Evolutionary conservation across 64 coral and sea anemone species (phyloP), one percentile per base, ranked within the genome.

Genomic region (Dendrophyllia cribrosa): DNA sequence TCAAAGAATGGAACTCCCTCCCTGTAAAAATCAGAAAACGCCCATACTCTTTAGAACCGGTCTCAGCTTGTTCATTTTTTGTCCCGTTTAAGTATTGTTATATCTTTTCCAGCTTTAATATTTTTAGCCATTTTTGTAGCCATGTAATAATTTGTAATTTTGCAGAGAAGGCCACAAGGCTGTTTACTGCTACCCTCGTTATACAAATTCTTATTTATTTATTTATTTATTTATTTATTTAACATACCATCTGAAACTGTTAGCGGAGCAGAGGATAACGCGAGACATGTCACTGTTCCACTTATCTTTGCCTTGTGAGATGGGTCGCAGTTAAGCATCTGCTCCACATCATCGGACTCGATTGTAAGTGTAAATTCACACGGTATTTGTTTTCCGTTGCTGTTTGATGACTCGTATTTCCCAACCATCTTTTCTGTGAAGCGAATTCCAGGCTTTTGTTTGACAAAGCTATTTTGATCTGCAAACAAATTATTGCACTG

Each of bases 351-450:
- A 78, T 86, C 12, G 17, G 81, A 86, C 3, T 85, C 55, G 9
- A 92, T 66, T 0, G 58, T 92, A 0, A 92, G 20, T 4, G 82
- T 92, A 56, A 92, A 67, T 34, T 92, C 90, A 64, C 80, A 86
- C 0, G 58, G 59, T 85, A 22, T 66, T 20, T 55, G 8, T 34
- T 10, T 55, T 14, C 17, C 79, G 13, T 49, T 58, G 26, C 51
- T 84, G 7, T 92, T 61, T 23, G 26, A 23, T 11, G 45, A 47
- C 8, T 26, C 52, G 22, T 72, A 86, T 45, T 70, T 63, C 13
- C 90, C 90, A 14, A 86, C 72, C 90, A 92, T 85, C 24, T 86
- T 92, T 60, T 92, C 90, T 0, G 90, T 92, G 43, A 76, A 92
- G 8, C 70, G 58, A 66, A 92, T 92, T 20, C 90, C 90, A 5